Conservation (phyloP, 2,113 vertebrate species). For the Oreochromis tanganicae region DNA sequence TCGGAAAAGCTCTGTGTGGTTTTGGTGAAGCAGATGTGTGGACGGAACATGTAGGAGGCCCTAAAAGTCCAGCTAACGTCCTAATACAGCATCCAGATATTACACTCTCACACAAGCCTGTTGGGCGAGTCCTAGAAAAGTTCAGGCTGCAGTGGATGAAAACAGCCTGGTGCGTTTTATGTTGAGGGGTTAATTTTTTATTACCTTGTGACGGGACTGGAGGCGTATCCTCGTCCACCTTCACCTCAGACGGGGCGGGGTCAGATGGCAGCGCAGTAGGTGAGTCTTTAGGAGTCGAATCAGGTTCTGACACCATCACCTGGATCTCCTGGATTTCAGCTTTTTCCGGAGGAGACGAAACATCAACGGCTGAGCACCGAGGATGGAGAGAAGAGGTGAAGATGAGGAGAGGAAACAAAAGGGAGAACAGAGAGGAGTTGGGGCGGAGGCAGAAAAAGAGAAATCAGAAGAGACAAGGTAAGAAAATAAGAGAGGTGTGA, state of each 20-base stretch:
- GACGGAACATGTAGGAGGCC: background rate
- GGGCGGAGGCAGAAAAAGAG: fast-evolving
- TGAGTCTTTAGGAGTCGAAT: background rate
- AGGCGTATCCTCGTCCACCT: background rate
- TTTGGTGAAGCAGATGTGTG: background rate
- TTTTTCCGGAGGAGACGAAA: background rate
- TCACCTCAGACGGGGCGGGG: background rate
- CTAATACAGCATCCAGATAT: fast-evolving
- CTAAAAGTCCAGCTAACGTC: background rate
- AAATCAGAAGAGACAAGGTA: background rate
- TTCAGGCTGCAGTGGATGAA: background rate
- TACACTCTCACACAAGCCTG: background rate
- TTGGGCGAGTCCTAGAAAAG: background rate
- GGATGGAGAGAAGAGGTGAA: background rate
- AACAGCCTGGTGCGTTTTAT: background rate
- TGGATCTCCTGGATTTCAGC: background rate
- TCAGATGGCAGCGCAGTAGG: background rate
- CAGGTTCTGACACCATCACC: conserved; percentile 12
- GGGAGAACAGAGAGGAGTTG: background rate
- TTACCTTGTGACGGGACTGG: conserved; percentile 19
- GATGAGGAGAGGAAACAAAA: background rate
- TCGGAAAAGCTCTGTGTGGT: background rate
- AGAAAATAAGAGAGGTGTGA: background rate
- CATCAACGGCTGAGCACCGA: background rate
- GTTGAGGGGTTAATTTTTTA: background rate